Percentiles rank a stretch among this genome's conserved stretches.
Evolutionary conservation across 2,113 vertebrate species (phyloP).

Genomic region (Cheirogaleus medius): DNA sequence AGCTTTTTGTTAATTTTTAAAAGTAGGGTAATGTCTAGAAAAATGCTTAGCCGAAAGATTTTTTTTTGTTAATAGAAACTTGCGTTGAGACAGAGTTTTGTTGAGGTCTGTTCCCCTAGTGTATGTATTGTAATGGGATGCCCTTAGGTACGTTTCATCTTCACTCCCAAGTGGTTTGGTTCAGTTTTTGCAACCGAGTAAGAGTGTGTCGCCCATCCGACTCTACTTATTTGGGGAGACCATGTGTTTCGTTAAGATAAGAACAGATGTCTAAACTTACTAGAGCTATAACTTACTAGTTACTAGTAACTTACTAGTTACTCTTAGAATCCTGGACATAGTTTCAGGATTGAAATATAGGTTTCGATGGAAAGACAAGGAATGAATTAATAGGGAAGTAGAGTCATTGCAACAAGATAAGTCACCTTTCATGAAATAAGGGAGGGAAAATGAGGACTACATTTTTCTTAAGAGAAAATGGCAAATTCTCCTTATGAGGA

Average conservation of each 20-base stretch:
- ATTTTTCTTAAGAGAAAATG: neutral
- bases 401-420: conserved; percentile 13
- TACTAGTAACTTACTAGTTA: too few relatives aligned
- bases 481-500: neutral
- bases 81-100: neutral
- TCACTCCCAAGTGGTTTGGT: neutral
- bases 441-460: neutral
- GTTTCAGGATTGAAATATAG: conserved; percentile 6
- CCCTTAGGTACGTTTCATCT: neutral
- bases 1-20: neutral
- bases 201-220: neutral
- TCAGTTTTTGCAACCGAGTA: neutral
- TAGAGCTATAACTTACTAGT: too few relatives aligned
- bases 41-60: neutral
- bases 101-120: neutral
- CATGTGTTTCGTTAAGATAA: conserved; percentile 49
- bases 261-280: neutral
- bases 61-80: neutral
- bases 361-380: neutral
- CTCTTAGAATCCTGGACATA: neutral
- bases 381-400: neutral
- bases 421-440: neutral
- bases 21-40: neutral
- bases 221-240: neutral
- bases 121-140: neutral